These are phyloP conservation scores for Hypolimnas misippus DNA, from an alignment of 2,888 invertebrate species.

Conservation along the genomic window DNA sequence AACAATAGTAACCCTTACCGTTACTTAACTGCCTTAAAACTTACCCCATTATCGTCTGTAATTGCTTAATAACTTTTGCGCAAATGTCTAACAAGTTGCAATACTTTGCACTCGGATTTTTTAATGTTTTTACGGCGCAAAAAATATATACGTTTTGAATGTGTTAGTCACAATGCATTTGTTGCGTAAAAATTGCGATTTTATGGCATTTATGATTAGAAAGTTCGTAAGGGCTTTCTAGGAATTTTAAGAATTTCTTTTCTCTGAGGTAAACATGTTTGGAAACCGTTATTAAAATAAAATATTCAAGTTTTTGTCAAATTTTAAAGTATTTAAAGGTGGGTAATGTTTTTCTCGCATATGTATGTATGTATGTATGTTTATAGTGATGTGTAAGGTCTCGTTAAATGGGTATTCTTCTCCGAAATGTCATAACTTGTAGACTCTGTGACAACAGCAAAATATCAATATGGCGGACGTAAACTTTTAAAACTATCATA, in stretches of 20 bases:
- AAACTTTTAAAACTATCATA: no score
- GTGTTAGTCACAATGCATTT: conserved; percentile 6
- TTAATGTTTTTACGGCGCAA: conserved; percentile 24
- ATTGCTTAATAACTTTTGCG: conserved; percentile 32
- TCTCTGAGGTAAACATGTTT: background rate
- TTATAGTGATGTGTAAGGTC: no score
- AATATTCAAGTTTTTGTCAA: background rate
- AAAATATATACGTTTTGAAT: background rate
- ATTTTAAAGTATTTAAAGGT: no score
- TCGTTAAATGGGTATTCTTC: no score
- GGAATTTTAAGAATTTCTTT: conserved; percentile 24
- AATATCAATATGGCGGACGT: no score
- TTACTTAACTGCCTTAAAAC: conserved; percentile 30
- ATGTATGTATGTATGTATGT: no score
- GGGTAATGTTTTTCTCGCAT: no score
- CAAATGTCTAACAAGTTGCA: conserved; percentile 31
- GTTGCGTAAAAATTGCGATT: conserved; percentile 31
- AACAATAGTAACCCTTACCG: conserved; percentile 19
- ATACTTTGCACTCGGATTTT: conserved; percentile 23
- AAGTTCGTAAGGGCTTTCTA: conserved; percentile 34
- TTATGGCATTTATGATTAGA: conserved; percentile 29
- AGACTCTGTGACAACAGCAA: no score
- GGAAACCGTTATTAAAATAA: background rate
- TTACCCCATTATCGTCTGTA: conserved; percentile 25
- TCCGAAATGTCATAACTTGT: no score